Conservation (phyloP, 2,888 invertebrate species). For the Lapara coniferarum region DNA sequence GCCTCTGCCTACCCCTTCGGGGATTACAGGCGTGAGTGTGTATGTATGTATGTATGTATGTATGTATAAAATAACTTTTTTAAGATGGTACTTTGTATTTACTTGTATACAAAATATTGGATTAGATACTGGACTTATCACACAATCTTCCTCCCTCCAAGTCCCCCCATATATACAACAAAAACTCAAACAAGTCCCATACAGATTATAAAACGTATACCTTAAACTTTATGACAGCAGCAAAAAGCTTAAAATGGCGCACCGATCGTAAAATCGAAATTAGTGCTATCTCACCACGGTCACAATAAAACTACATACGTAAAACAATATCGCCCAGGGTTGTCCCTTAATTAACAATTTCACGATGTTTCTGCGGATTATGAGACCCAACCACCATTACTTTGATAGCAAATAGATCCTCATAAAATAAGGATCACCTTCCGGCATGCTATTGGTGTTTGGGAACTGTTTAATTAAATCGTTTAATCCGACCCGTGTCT, state of each 20-base stretch:
- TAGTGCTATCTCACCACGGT: neutral
- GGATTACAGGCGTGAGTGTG: too few relatives aligned
- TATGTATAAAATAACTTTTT: too few relatives aligned
- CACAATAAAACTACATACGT: slow-evolving; percentile 23
- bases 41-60: too few relatives aligned
- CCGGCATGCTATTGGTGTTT: neutral
- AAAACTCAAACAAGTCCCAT: neutral
- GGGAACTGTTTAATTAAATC: slow-evolving; percentile 10
- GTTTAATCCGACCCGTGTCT: slow-evolving; percentile 6
- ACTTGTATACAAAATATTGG: too few relatives aligned
- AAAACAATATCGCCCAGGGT: slow-evolving; percentile 27
- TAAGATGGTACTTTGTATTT: too few relatives aligned
- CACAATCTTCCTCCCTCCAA: too few relatives aligned
- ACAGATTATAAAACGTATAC: neutral
- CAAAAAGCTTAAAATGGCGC: neutral
- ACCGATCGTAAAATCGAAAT: slow-evolving; percentile 16
- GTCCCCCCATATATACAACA: too few relatives aligned
- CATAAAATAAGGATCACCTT: slow-evolving; percentile 26
- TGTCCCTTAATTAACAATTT: slow-evolving; percentile 48
- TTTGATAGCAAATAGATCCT: slow-evolving; percentile 31
- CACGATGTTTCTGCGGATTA: slow-evolving; percentile 33
- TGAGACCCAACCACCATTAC: slow-evolving; percentile 25
- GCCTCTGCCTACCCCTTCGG: too few relatives aligned
- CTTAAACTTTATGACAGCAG: neutral
- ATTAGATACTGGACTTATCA: too few relatives aligned